Conservation (phyloP, 2,888 invertebrate species). For the Cerceris rybyensis region DNA sequence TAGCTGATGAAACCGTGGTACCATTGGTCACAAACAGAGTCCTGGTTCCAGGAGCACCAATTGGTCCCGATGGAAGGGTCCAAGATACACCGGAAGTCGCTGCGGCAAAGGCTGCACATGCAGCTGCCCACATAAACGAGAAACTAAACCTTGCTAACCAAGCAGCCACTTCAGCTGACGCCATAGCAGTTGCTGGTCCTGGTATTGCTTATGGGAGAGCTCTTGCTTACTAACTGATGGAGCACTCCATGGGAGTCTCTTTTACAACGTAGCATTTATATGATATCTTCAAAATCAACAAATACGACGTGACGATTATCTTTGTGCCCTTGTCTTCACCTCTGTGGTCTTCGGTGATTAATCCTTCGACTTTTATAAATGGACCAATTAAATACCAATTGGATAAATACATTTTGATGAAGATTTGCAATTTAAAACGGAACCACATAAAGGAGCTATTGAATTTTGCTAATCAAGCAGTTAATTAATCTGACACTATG, state of each 20-base stretch:
- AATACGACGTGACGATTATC: too few relatives aligned
- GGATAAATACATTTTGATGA: too few relatives aligned
- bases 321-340: too few relatives aligned
- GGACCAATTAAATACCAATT: too few relatives aligned
- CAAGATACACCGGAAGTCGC: slow-evolving; percentile 76
- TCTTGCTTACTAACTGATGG: slow-evolving; percentile 37
- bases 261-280: too few relatives aligned
- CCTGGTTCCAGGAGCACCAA: slow-evolving; percentile 57
- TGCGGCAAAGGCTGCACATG: slow-evolving; percentile 74
- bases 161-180: slow-evolving; percentile 51
- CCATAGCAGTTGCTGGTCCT: slow-evolving; percentile 48
- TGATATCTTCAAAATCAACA: too few relatives aligned
- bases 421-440: too few relatives aligned
- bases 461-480: slow-evolving; percentile 64
- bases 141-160: slow-evolving; percentile 67
- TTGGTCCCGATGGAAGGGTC: slow-evolving; percentile 75
- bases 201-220: slow-evolving; percentile 49
- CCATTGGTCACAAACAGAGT: neutral
- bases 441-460: slow-evolving; percentile 74
- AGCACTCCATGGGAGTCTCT: too few relatives aligned
- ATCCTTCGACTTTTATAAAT: too few relatives aligned
- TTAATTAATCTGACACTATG: slow-evolving; percentile 46
- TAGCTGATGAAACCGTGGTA: neutral
- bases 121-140: slow-evolving; percentile 75
- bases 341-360: too few relatives aligned